A percentile compares a stretch with the other conserved stretches of the same genome.
phyloP scores from a whole-genome alignment of 2,797 vertebrate genomes.

The Sebastes umbrosus region DNA sequence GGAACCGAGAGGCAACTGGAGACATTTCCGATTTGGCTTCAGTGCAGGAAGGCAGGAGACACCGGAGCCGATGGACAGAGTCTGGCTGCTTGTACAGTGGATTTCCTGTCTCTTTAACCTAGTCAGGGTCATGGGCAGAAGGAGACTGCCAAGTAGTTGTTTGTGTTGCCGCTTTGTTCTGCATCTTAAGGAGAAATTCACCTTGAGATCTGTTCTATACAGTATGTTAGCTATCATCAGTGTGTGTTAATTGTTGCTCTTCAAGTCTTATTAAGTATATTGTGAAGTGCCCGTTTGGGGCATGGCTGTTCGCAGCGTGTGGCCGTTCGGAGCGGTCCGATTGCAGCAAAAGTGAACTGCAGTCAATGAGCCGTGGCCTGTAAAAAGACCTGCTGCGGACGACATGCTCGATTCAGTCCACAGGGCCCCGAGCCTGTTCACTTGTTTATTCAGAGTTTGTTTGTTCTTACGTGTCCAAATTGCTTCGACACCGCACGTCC shows the following conservation, averaged over 20 bases:
- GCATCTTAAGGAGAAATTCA: background rate
- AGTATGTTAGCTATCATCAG: background rate
- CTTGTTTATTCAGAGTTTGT: too few relatives aligned
- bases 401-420: too few relatives aligned
- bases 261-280: background rate
- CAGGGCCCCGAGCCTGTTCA: too few relatives aligned
- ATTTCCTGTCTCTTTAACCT: slow-evolving; percentile 16
- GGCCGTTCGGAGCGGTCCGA: too few relatives aligned
- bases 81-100: slow-evolving; percentile 6
- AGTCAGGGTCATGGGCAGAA: background rate
- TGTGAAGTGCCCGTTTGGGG: too few relatives aligned
- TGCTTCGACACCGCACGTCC: too few relatives aligned
- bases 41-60: background rate
- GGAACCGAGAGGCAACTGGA: background rate
- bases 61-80: background rate
- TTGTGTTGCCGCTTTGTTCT: background rate
- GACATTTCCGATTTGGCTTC: slow-evolving; percentile 21
- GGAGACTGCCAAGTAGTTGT: background rate
- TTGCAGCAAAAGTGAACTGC: too few relatives aligned
- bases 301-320: too few relatives aligned
- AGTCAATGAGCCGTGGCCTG: too few relatives aligned
- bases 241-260: background rate
- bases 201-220: background rate
- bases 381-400: too few relatives aligned
- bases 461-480: too few relatives aligned